phyloP scores from a whole-genome alignment of 2,113 vertebrate species.

The Apaloderma vittatum region DNA sequence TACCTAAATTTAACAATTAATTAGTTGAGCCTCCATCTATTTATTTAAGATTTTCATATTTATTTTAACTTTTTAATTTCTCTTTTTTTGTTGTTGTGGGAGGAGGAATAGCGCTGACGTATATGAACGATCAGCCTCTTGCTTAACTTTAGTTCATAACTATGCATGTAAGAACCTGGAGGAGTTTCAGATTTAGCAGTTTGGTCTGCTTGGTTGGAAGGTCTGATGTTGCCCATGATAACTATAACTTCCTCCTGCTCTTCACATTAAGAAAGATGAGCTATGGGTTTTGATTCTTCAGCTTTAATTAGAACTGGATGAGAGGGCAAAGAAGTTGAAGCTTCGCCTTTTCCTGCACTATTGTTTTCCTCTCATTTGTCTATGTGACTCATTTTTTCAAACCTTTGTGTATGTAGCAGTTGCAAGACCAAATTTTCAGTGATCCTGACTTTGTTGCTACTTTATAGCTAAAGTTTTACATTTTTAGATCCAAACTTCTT shows the following conservation, averaged over 20 bases:
- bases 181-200: not conserved
- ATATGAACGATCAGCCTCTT: not conserved
- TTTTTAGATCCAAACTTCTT: not conserved
- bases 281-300: not conserved
- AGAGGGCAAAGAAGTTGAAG: accelerated
- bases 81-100: not conserved
- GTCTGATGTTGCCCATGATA: not conserved
- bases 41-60: not conserved
- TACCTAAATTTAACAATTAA: not conserved
- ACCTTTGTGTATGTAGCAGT: not conserved
- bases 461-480: not conserved
- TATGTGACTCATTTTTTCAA: not conserved
- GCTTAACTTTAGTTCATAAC: not conserved
- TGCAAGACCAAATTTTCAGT: not conserved
- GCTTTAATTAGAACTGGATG: not conserved
- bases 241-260: not conserved
- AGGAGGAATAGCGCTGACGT: not conserved
- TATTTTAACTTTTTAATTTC: not conserved
- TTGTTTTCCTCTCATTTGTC: not conserved
- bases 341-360: not conserved
- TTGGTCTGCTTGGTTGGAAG: not conserved
- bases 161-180: not conserved
- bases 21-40: not conserved
- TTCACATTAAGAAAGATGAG: not conserved
- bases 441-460: not conserved